phyloP scores from a whole-genome alignment of 2,113 vertebrate species.

The Haplochromis burtoni region DNA sequence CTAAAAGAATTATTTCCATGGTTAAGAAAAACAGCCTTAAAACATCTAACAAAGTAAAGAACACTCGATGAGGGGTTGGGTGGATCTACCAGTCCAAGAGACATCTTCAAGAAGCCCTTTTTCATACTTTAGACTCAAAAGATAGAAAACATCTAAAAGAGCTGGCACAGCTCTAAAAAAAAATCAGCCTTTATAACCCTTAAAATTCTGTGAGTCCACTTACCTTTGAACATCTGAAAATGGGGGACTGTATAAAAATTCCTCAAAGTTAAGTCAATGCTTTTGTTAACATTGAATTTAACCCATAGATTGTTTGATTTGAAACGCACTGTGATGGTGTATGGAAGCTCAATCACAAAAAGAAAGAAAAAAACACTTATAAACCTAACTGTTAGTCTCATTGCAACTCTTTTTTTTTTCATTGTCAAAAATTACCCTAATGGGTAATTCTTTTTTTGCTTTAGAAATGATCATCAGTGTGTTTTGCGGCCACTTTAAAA shows the following conservation, averaged over 20 bases:
- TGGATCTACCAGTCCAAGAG: neutral
- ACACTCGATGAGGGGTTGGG: accelerated
- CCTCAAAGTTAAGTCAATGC: neutral
- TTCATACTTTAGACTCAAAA: neutral
- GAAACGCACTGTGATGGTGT: neutral
- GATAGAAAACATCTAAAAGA: neutral
- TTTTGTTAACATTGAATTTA: neutral
- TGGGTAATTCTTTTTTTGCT: neutral
- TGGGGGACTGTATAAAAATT: neutral
- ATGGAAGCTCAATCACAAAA: neutral
- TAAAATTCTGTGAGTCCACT: neutral
- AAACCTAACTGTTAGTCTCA: neutral
- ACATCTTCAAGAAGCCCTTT: neutral
- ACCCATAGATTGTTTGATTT: neutral
- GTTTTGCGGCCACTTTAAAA: neutral
- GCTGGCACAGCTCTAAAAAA: neutral
- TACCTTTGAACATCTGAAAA: neutral
- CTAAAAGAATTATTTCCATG: neutral
- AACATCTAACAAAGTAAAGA: neutral
- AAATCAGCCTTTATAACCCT: neutral
- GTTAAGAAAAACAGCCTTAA: neutral
- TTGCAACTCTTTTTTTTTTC: neutral
- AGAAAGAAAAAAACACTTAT: accelerated
- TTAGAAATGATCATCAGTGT: neutral
- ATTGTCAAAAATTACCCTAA: accelerated